A percentile compares a stretch with the other conserved stretches of the same genome.
Conservation (phyloP, 2,113 vertebrate genomes). For the Leptosomus discolor region DNA sequence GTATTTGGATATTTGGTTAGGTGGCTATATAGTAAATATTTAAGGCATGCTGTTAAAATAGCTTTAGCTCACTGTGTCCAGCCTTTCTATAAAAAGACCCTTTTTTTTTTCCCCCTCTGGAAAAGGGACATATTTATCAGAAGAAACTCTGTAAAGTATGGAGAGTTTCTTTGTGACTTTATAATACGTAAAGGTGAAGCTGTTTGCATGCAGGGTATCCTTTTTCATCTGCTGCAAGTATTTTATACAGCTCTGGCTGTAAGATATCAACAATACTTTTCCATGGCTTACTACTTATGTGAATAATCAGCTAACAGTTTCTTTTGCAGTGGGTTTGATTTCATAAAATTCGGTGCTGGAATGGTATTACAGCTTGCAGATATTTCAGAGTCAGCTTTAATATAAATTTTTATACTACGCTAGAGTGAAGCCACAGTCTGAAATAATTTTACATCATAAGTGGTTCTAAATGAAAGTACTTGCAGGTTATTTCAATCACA, state of each 20-base stretch:
- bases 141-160: neutral
- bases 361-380: constrained; percentile 11
- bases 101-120: neutral
- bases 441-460: constrained; percentile 15
- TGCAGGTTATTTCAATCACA: constrained; percentile 29
- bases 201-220: neutral
- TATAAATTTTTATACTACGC: neutral
- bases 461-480: constrained; percentile 25
- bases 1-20: neutral
- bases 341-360: neutral
- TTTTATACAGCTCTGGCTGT: neutral
- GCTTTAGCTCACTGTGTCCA: neutral
- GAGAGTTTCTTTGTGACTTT: neutral
- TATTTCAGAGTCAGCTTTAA: constrained; percentile 41
- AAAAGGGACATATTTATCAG: neutral
- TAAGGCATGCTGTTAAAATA: neutral
- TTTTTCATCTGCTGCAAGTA: neutral
- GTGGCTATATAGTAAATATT: neutral
- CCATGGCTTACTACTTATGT: neutral
- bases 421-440: neutral
- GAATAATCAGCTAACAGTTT: neutral
- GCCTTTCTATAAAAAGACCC: neutral
- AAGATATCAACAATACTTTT: neutral
- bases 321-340: neutral
- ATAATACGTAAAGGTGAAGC: neutral